These are phyloP conservation scores for Pediacus dermestoides DNA, from an alignment of 2,888 invertebrate species.

Conservation along the genomic window DNA sequence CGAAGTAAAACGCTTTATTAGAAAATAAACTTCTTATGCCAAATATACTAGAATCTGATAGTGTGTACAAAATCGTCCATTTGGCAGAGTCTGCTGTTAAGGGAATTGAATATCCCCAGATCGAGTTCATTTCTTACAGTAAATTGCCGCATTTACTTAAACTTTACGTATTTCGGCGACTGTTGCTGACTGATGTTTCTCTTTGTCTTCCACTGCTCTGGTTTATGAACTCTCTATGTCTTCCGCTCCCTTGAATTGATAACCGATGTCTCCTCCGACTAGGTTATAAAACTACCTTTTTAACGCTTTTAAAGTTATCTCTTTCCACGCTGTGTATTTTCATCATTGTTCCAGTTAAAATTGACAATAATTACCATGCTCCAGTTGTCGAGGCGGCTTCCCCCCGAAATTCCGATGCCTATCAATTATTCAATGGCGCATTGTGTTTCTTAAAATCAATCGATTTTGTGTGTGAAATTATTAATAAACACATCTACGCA, in stretches of 20 bases:
- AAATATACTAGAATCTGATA: constrained; percentile 12
- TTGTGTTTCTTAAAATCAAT: constrained; percentile 8
- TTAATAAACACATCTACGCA: no score
- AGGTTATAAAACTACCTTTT: constrained; percentile 32
- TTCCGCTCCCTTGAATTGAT: constrained; percentile 40
- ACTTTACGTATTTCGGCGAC: constrained; percentile 36
- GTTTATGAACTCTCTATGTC: constrained; percentile 38
- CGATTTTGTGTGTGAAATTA: no score
- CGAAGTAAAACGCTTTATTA: constrained; percentile 3
- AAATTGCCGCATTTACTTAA: constrained; percentile 41
- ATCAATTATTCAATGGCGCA: constrained; percentile 9
- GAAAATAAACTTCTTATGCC: constrained; percentile 4
- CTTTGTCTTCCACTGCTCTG: constrained; percentile 35
- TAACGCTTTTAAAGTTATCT: constrained; percentile 23
- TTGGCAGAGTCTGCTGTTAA: constrained; percentile 12
- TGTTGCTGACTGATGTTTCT: constrained; percentile 39
- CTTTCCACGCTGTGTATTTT: constrained; percentile 28
- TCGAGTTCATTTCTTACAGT: constrained; percentile 38
- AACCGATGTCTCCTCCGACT: constrained; percentile 36
- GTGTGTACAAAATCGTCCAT: constrained; percentile 9
- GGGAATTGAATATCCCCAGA: constrained; percentile 27
- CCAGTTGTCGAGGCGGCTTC: no score
- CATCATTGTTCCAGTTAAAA: no score
- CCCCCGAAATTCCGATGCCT: no score
- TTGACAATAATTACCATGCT: no score